These are phyloP conservation scores for Pelagia noctiluca DNA, from an alignment of 30 jellyfish, hydroid and myxozoan genomes.

Conservation along the genomic window DNA sequence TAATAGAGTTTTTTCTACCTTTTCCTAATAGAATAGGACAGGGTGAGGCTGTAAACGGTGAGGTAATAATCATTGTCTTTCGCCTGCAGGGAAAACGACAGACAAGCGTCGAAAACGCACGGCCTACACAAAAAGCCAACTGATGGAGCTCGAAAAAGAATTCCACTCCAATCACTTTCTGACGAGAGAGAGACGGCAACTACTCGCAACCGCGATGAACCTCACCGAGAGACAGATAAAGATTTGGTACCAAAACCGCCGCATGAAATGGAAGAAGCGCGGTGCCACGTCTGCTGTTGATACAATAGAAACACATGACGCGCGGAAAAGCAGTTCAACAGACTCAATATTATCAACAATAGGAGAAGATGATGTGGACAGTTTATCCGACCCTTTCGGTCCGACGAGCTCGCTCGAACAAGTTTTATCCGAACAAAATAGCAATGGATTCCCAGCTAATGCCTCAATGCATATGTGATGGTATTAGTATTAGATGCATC, in stretches of 20 bases:
- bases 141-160: conserved; percentile 81
- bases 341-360: conserved; percentile 57
- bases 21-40: too few species aligned
- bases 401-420: conserved; percentile 14
- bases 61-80: neutral
- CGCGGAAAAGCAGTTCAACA: conserved; percentile 50
- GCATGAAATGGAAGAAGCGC: conserved; percentile 89
- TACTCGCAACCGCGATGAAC: conserved; percentile 63
- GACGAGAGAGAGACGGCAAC: conserved; percentile 79
- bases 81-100: conserved; percentile 59
- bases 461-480: conserved; percentile 29
- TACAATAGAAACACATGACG: conserved; percentile 17
- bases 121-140: conserved; percentile 84
- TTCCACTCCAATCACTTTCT: conserved; percentile 82
- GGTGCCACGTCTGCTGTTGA: conserved; percentile 57
- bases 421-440: conserved; percentile 46
- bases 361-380: conserved; percentile 53
- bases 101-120: conserved; percentile 85
- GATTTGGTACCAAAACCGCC: conserved; percentile 84
- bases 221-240: conserved; percentile 82
- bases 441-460: conserved; percentile 16
- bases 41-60: too few species aligned
- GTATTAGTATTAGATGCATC: too few species aligned
- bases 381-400: conserved; percentile 37
- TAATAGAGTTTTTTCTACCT: too few species aligned